Percentiles rank a stretch among this genome's conserved stretches.
Conservation (phyloP, 2,797 vertebrate species). For the Danionella dracula region DNA sequence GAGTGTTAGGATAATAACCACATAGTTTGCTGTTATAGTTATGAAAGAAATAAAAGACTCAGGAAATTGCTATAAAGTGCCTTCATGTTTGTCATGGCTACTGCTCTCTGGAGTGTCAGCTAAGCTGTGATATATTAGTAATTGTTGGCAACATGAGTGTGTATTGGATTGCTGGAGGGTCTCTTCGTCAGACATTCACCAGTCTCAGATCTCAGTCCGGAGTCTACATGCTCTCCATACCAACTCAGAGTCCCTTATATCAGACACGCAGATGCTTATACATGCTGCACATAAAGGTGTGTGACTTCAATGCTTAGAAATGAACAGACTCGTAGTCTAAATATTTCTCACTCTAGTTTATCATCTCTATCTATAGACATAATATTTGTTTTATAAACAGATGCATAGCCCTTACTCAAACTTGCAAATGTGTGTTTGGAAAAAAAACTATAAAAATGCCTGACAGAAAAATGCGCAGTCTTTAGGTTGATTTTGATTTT, state of each 20-base stretch:
- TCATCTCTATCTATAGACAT: background rate
- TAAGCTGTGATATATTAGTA: conserved; percentile 29
- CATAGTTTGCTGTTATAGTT: background rate
- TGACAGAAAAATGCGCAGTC: too few species aligned
- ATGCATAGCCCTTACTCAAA: too few species aligned
- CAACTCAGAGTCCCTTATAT: background rate
- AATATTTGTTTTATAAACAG: background rate
- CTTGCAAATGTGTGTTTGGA: too few species aligned
- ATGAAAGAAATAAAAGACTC: background rate
- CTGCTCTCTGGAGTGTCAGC: conserved; percentile 12
- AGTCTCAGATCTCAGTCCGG: background rate
- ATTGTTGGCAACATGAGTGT: conserved; percentile 23
- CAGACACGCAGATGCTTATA: conserved; percentile 37
- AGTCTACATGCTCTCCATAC: conserved; percentile 23
- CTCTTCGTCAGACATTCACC: conserved; percentile 18
- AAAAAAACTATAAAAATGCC: too few species aligned
- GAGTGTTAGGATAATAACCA: background rate
- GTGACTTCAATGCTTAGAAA: too few species aligned
- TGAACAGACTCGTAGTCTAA: background rate
- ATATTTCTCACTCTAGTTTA: too few species aligned
- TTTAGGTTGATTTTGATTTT: too few species aligned
- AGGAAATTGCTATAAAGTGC: conserved; percentile 1
- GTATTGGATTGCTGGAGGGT: background rate
- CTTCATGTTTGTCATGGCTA: conserved; percentile 23
- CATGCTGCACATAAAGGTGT: background rate